Evolutionary conservation across 2,888 invertebrate species (phyloP).

Genomic region (Drosophila demipolita): DNA sequence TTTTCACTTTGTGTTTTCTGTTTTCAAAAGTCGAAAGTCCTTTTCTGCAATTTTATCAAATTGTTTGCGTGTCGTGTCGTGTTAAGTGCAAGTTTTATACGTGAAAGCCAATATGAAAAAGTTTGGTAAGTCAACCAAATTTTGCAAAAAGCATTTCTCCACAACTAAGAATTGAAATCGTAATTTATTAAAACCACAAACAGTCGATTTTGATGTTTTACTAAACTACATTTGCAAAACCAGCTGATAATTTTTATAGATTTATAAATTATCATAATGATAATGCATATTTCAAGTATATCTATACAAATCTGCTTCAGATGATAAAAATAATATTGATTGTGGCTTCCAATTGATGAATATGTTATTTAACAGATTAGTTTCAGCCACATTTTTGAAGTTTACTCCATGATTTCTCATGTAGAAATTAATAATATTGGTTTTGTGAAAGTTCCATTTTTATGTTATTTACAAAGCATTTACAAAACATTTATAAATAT

Average conservation of each 20-base stretch:
- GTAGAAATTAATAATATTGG: background rate
- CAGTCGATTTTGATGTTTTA: too few relatives aligned
- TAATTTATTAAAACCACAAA: background rate
- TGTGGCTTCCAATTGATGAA: background rate
- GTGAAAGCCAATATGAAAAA: slow-evolving; percentile 66
- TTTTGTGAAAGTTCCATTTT: background rate
- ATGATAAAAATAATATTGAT: background rate
- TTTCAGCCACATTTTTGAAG: background rate
- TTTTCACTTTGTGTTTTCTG: slow-evolving; percentile 37
- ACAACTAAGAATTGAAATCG: background rate
- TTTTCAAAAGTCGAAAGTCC: slow-evolving; percentile 29
- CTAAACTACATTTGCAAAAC: background rate
- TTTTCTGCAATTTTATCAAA: slow-evolving; percentile 34
- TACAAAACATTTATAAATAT: slow-evolving; percentile 24
- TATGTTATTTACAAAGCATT: slow-evolving; percentile 26
- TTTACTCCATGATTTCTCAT: background rate
- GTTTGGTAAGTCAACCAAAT: slow-evolving; percentile 56
- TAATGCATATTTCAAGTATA: background rate
- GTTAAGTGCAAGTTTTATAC: slow-evolving; percentile 8
- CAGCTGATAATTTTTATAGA: background rate
- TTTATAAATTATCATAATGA: background rate
- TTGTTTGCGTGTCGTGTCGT: slow-evolving; percentile 24
- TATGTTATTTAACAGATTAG: background rate
- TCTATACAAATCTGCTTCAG: background rate
- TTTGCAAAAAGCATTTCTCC: background rate